These are phyloP conservation scores for Gymnocheta viridis DNA, from an alignment of 2,888 invertebrate genomes.

Conservation along the genomic window DNA sequence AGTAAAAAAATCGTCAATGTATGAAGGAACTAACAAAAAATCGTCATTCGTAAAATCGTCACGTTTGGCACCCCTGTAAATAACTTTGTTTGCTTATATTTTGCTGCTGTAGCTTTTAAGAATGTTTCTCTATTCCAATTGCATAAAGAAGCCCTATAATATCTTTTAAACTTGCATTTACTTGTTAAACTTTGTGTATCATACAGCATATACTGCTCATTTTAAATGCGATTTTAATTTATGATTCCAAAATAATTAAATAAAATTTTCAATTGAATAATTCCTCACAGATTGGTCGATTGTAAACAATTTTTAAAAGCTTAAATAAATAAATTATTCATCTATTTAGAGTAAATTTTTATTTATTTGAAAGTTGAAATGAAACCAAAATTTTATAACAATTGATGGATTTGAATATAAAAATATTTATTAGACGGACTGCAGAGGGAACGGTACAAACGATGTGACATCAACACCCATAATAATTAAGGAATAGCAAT, in stretches of 20 bases:
- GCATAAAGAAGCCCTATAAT: not conserved
- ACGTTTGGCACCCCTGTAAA: not conserved
- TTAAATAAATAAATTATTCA: slow-evolving; percentile 46
- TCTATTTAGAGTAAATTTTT: too few species aligned
- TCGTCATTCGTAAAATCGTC: too few species aligned
- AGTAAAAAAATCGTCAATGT: too few species aligned
- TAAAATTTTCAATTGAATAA: slow-evolving; percentile 47
- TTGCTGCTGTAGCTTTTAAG: not conserved
- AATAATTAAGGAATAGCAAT: too few species aligned
- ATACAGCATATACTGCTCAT: slow-evolving; percentile 14
- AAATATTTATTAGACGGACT: too few species aligned
- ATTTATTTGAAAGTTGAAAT: too few species aligned
- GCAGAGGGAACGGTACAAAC: too few species aligned
- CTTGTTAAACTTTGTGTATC: not conserved
- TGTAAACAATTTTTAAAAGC: slow-evolving; percentile 38
- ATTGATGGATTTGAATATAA: not conserved
- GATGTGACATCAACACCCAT: too few species aligned
- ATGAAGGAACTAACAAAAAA: too few species aligned
- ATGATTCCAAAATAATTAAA: slow-evolving; percentile 61
- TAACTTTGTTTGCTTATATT: not conserved
- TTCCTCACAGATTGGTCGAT: slow-evolving; percentile 33
- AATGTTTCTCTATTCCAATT: not conserved
- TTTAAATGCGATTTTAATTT: slow-evolving; percentile 60
- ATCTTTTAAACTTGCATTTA: not conserved
- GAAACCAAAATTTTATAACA: not conserved